These are phyloP conservation scores for Rallus limicola DNA, from an alignment of 2,113 vertebrate species.

Conservation along the genomic window DNA sequence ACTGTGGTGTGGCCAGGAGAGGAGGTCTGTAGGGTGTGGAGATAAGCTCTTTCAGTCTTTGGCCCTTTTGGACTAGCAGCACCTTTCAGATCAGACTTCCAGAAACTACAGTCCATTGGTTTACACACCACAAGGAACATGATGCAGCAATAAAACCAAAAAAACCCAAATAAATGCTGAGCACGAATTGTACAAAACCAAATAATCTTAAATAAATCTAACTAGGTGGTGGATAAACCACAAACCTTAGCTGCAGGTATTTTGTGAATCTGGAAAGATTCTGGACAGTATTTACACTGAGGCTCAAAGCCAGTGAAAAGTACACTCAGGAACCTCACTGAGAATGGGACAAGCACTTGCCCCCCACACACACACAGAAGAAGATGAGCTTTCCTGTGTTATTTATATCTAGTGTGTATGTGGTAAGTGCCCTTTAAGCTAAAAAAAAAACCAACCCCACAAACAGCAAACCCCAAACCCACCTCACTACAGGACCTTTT, in stretches of 20 bases:
- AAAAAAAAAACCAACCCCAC: neutral
- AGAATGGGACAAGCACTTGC: neutral
- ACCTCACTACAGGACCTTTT: neutral
- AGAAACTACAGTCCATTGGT: neutral
- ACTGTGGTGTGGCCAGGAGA: neutral
- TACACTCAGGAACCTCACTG: neutral
- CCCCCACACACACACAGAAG: neutral
- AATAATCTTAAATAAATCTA: neutral
- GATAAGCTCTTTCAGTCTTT: neutral
- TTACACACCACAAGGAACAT: neutral
- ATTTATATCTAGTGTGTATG: neutral
- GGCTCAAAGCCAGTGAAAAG: neutral
- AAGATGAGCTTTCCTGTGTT: neutral
- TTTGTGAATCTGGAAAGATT: neutral
- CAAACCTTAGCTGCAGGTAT: neutral
- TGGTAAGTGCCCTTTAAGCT: neutral
- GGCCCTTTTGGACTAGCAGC: neutral
- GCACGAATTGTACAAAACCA: neutral
- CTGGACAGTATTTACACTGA: neutral
- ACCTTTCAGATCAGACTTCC: neutral
- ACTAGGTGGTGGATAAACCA: neutral
- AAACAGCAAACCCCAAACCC: neutral
- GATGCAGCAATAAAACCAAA: neutral
- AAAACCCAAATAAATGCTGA: neutral
- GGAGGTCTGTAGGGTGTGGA: neutral